Percentiles rank a stretch among this genome's conserved stretches.
These are phyloP conservation scores for Ginglymostoma cirratum DNA, from an alignment of 2,113 vertebrate species.

Conservation along the genomic window DNA sequence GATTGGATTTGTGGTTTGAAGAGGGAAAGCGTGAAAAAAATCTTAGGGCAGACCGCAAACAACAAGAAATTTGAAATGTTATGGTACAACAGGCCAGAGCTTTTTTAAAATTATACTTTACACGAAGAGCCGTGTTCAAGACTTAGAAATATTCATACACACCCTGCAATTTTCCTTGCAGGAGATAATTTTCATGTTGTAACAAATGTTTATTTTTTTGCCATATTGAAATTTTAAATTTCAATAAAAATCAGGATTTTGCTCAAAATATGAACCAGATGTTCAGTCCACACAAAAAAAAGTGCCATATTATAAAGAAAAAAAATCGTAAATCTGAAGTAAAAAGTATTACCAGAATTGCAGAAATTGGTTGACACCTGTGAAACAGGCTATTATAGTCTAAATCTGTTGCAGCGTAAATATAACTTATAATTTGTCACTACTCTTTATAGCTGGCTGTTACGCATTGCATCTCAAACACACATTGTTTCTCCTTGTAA, in stretches of 20 bases:
- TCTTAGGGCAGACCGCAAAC: neutral
- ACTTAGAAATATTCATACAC: neutral
- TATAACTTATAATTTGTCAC: neutral
- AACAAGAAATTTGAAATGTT: neutral
- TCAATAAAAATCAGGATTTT: neutral
- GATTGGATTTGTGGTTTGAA: neutral
- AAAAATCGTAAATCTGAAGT: neutral
- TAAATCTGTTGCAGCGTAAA: neutral
- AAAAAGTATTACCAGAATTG: neutral
- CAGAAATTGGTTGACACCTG: neutral
- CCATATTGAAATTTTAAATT: neutral
- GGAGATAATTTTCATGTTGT: neutral
- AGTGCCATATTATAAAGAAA: neutral
- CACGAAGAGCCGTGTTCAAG: neutral
- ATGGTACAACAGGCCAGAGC: no score
- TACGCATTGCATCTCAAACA: neutral
- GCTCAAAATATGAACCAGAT: neutral
- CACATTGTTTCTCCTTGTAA: neutral
- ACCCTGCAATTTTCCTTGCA: neutral
- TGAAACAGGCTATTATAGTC: neutral
- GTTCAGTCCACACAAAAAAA: neutral
- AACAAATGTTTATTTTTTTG: neutral
- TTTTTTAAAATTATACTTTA: neutral
- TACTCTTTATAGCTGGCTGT: neutral
- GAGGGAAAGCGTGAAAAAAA: neutral